Base-by-base conservation (phyloP, 2,113 vertebrate genomes). In the Chroicocephalus ridibundus region DNA sequence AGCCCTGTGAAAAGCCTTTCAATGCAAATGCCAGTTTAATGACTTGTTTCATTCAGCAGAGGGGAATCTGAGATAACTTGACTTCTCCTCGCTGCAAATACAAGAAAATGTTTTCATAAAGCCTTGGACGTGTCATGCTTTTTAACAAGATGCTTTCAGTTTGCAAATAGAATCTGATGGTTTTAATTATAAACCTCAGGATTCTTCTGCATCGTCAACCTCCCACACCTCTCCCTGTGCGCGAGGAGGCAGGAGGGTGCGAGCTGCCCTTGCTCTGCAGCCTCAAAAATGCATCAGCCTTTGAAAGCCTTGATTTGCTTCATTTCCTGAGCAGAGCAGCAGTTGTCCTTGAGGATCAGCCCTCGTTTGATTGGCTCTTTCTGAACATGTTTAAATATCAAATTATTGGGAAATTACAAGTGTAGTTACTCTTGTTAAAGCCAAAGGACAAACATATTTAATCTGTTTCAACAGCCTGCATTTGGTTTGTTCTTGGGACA, bases 1-100 rank as follows among this genome's bases (percentile, higher is more conserved):
- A 98, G 91, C 95, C 94, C 94, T 97, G 66, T 98, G 98, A 97
- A 98, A 97, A 97, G 96, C 95, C 96, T 97, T 97, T 97, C 96
- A 88, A 98, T 98, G 98, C 97, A 97, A 98, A 98, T 98, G 96
- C 95, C 89, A 94, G 61, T 98, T 97, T 97, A 98, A 98, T 98
- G 98, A 98, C 98, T 98, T 96, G 91, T 74, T 97, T 93, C 98
- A 98, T 98, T 98, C 98, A 98, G 83, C 83, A 93, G 91, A 75
- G 87, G 95, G 91, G 64, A 95, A 69, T 91, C 55, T 88, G 82
- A 84, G 95, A 96, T 92, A 95, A 91, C 94, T 98, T 98, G 95
- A 97, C 96, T 98, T 98, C 96, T 98, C 92, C 96, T 95, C 61
- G 7, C 89, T 82, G 88, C 72, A 93, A 96, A 96, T 85, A 97